These are phyloP conservation scores for Dexiosoma caninum DNA, from an alignment of 2,888 invertebrate species.

Conservation along the genomic window DNA sequence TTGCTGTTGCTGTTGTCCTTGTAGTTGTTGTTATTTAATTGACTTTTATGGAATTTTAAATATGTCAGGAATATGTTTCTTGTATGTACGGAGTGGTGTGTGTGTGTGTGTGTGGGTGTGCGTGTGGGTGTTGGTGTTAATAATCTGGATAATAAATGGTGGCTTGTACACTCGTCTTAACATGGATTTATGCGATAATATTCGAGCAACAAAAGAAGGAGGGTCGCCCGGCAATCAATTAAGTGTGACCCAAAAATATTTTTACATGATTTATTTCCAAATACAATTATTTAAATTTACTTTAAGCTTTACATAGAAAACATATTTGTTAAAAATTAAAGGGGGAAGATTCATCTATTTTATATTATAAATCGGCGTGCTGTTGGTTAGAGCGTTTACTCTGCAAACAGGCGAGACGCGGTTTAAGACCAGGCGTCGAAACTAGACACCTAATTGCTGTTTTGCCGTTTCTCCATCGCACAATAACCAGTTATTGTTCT, in stretches of 20 bases:
- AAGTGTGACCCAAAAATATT: conserved; percentile 25
- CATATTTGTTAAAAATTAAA: too few species aligned
- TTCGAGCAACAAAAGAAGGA: background rate
- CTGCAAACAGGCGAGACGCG: too few species aligned
- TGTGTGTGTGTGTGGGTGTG: background rate
- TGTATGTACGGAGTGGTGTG: background rate
- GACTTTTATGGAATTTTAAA: conserved; percentile 49
- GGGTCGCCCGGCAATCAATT: too few species aligned
- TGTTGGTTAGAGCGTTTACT: too few species aligned
- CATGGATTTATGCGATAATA: conserved; percentile 26
- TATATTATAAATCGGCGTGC: too few species aligned
- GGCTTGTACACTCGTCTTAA: conserved; percentile 32
- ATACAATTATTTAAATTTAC: conserved; percentile 8
- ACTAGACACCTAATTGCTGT: too few species aligned
- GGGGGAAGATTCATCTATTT: too few species aligned
- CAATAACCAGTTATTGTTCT: too few species aligned
- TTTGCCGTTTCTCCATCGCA: too few species aligned
- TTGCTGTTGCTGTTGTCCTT: too few species aligned
- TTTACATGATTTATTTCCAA: conserved; percentile 13
- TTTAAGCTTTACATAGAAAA: background rate
- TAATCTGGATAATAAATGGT: conserved; percentile 36
- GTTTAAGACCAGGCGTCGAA: too few species aligned
- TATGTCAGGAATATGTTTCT: conserved; percentile 27
- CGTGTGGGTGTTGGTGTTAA: conserved; percentile 1
- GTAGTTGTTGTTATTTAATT: background rate